Percentiles rank a stretch among this genome's conserved stretches.
Conservation (phyloP, 2,797 vertebrate species). For the Pangasius larnaudii region DNA sequence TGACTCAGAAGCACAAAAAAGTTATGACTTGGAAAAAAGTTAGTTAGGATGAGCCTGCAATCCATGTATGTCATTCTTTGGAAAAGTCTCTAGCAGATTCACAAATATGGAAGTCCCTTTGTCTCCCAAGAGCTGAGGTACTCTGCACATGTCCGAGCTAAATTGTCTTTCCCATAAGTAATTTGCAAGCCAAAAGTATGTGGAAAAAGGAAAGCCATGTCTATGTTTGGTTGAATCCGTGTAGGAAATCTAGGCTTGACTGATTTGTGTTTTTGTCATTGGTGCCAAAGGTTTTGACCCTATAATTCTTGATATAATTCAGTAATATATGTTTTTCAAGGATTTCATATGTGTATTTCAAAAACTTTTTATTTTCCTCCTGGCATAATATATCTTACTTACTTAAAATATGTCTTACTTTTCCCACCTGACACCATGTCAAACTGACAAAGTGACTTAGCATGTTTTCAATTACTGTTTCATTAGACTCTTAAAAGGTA, state of each 20-base stretch:
- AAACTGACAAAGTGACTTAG: background rate
- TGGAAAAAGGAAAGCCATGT: constrained; percentile 76
- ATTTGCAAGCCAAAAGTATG: constrained; percentile 82
- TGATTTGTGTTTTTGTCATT: constrained; percentile 76
- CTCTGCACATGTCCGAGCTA: constrained; percentile 72
- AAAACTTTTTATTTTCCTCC: constrained; percentile 46
- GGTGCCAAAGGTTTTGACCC: constrained; percentile 74
- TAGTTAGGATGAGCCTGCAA: constrained; percentile 60
- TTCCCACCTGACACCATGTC: background rate
- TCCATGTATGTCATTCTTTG: constrained; percentile 52
- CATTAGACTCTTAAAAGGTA: background rate
- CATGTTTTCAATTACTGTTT: background rate
- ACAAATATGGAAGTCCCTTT: constrained; percentile 54
- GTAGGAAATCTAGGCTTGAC: constrained; percentile 72
- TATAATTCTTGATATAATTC: constrained; percentile 69
- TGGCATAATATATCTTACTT: constrained; percentile 24
- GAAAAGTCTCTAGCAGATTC: constrained; percentile 51
- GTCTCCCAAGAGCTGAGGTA: constrained; percentile 45
- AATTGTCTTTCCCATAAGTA: constrained; percentile 78
- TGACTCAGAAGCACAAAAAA: constrained; percentile 39
- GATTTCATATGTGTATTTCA: constrained; percentile 68
- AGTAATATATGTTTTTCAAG: constrained; percentile 70
- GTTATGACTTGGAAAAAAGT: constrained; percentile 16
- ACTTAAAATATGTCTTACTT: background rate
- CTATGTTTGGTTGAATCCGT: constrained; percentile 72